A percentile compares a stretch with the other conserved stretches of the same genome.
Evolutionary conservation across 2,888 invertebrate species (phyloP).

Genomic region (Netelia inedita): DNA sequence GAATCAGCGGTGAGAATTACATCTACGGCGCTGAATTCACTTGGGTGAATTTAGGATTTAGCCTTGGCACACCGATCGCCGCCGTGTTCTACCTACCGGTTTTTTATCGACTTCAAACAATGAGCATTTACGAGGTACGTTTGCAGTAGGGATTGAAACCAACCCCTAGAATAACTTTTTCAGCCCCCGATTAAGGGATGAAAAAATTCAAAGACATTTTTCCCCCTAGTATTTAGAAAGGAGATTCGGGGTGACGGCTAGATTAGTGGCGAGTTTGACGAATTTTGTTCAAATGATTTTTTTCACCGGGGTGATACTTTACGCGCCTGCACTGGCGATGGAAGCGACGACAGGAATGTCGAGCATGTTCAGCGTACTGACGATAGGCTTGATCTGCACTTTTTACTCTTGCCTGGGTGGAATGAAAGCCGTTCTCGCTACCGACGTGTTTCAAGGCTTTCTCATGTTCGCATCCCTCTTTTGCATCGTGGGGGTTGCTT

Average conservation of each 20-base stretch:
- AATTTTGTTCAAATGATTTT: conserved; percentile 88
- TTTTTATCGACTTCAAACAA: conserved; percentile 92
- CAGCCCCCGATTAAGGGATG: no score
- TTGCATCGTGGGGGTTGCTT: conserved; percentile 91
- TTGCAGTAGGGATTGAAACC: background rate
- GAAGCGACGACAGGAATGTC: conserved; percentile 86
- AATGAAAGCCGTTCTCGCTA: conserved; percentile 96
- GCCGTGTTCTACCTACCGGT: conserved; percentile 93
- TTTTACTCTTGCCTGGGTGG: conserved; percentile 96
- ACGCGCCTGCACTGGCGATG: conserved; percentile 88
- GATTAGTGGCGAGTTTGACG: conserved; percentile 86
- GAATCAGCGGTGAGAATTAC: conserved; percentile 95
- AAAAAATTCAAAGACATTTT: background rate
- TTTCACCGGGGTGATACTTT: conserved; percentile 88
- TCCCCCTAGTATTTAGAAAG: conserved; percentile 87
- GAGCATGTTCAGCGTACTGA: conserved; percentile 84
- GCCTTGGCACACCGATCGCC: conserved; percentile 91
- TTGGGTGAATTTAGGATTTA: conserved; percentile 91
- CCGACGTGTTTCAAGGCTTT: conserved; percentile 93
- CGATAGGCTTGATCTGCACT: conserved; percentile 90
- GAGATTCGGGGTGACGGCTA: conserved; percentile 86
- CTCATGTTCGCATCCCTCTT: conserved; percentile 94
- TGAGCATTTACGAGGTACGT: conserved; percentile 94
- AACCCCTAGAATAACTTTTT: background rate
- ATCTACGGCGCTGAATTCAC: conserved; percentile 93